phyloP scores from a whole-genome alignment of 2,888 invertebrate species.

The Ceriagrion tenellum region DNA sequence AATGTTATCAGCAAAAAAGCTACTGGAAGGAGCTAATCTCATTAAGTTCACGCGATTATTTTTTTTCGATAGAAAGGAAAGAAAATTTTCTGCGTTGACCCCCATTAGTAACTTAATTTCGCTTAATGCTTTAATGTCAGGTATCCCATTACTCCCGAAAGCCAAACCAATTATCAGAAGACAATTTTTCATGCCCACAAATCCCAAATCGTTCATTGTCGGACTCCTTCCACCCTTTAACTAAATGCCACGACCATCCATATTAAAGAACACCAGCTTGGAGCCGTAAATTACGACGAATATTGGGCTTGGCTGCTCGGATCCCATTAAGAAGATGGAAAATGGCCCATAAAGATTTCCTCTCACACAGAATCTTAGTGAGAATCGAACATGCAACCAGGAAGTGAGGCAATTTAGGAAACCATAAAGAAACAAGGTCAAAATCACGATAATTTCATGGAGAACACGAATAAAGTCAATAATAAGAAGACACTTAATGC shows the following conservation, averaged over 20 bases:
- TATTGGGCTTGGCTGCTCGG: background rate
- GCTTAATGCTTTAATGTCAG: background rate
- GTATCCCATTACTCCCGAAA: background rate
- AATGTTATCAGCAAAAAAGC: too few relatives aligned
- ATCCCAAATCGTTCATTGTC: background rate
- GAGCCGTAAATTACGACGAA: background rate
- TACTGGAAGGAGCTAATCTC: too few relatives aligned
- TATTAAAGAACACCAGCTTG: background rate
- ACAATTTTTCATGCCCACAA: background rate
- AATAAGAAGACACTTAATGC: too few relatives aligned
- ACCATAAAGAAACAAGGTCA: background rate
- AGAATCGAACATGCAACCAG: background rate
- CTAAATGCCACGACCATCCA: background rate
- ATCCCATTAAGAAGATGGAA: slow-evolving; percentile 3
- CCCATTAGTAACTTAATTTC: background rate
- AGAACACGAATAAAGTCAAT: background rate
- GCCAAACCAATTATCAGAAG: slow-evolving; percentile 22
- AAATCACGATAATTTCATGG: background rate
- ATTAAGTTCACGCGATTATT: too few relatives aligned
- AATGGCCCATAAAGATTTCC: background rate
- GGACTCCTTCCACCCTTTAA: background rate
- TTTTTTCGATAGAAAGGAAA: too few relatives aligned
- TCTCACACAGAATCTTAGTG: background rate
- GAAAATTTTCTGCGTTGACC: too few relatives aligned
- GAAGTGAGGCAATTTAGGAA: background rate